Percentiles rank a stretch among this genome's conserved stretches.
Conservation (phyloP, 2,888 invertebrate species). For the Coleophora flavipennella region DNA sequence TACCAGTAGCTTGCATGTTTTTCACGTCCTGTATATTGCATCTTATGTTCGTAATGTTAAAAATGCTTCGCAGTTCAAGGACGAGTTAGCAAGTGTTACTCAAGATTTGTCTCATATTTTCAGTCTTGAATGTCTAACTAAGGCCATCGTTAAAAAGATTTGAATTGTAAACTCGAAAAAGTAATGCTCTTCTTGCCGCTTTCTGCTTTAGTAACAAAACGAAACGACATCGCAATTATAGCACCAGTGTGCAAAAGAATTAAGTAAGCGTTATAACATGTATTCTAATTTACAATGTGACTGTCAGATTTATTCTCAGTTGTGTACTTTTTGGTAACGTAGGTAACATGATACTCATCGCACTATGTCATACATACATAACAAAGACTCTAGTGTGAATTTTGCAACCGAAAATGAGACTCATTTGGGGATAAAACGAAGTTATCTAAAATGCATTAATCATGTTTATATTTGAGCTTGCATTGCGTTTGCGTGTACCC, state of each 20-base stretch:
- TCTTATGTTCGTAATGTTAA: neutral
- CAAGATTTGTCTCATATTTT: too few relatives aligned
- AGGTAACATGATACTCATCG: neutral
- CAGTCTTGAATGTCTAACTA: neutral
- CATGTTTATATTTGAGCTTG: conserved; percentile 10
- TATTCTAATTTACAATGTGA: conserved; percentile 24
- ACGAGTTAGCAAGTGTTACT: neutral
- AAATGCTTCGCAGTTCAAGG: conserved; percentile 5
- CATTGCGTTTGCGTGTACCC: too few relatives aligned
- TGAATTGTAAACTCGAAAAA: neutral
- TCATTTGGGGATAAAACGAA: conserved; percentile 2
- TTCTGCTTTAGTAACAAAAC: conserved; percentile 44
- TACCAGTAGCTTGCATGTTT: too few relatives aligned
- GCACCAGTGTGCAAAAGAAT: conserved; percentile 29
- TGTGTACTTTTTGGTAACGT: conserved; percentile 1
- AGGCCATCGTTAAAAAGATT: neutral
- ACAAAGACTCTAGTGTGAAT: conserved; percentile 8
- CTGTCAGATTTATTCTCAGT: conserved; percentile 1
- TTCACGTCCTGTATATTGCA: too few relatives aligned
- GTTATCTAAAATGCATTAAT: conserved; percentile 13
- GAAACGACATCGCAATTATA: conserved; percentile 36
- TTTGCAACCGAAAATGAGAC: conserved; percentile 7
- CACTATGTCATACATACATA: neutral
- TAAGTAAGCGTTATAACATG: conserved; percentile 27
- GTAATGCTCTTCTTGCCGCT: conserved; percentile 37